phyloP scores from a whole-genome alignment of 53 echinoderm and acorn worm species.

The Hippasteria phrygiana region DNA sequence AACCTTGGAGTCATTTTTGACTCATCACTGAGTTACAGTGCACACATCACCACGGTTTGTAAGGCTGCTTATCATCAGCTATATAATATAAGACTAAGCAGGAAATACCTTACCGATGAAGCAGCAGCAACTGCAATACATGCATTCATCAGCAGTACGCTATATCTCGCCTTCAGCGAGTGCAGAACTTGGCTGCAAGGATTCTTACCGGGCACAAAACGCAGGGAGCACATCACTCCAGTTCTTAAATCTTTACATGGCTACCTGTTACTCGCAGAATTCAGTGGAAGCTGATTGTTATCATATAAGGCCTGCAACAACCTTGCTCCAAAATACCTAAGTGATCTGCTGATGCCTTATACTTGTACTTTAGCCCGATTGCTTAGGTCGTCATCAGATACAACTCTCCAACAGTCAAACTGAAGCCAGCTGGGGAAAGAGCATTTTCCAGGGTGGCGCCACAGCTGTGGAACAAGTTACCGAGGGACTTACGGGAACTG shows the following conservation, averaged over 20 bases:
- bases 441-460: no score
- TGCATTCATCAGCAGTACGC: neutral
- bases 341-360: neutral
- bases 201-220: slow-evolving; percentile 4
- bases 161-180: neutral
- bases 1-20: slow-evolving; percentile 17
- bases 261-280: neutral
- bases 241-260: neutral
- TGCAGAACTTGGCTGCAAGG: slow-evolving; percentile 18
- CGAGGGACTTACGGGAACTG: no score
- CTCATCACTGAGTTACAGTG: slow-evolving; percentile 5
- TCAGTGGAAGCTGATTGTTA: no score
- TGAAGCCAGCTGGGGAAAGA: no score
- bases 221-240: neutral
- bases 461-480: no score
- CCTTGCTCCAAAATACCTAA: neutral
- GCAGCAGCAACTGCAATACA: slow-evolving; percentile 28
- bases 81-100: slow-evolving; percentile 22
- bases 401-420: no score
- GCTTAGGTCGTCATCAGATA: no score
- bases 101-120: slow-evolving; percentile 20
- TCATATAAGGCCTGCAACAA: no score
- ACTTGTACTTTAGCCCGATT: no score
- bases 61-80: slow-evolving; percentile 30
- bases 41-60: neutral